These are phyloP conservation scores for Scelioninae gen. 1 DNA, from an alignment of 2,888 invertebrate species.

Conservation along the genomic window DNA sequence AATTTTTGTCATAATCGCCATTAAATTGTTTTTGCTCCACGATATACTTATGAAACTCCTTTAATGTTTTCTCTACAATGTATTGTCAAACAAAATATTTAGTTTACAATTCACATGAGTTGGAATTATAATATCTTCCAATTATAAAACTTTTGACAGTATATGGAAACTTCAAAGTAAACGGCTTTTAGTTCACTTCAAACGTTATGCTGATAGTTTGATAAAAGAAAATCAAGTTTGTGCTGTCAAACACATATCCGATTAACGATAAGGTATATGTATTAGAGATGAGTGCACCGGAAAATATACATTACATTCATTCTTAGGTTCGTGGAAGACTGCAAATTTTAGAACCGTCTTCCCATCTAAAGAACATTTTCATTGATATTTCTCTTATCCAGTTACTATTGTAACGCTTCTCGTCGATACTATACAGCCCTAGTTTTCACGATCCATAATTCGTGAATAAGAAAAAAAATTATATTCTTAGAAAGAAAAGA, in stretches of 20 bases:
- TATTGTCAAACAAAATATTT: no score
- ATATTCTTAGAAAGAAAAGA: no score
- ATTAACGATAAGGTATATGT: slow-evolving; percentile 56
- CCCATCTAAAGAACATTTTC: slow-evolving; percentile 32
- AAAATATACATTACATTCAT: slow-evolving; percentile 43
- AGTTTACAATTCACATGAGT: no score
- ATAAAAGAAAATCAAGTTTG: slow-evolving; percentile 39
- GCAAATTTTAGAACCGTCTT: slow-evolving; percentile 14
- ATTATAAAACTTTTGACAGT: no score
- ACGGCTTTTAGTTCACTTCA: slow-evolving; percentile 18
- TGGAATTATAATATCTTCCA: no score
- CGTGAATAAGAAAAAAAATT: slow-evolving; percentile 52
- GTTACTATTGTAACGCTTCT: slow-evolving; percentile 45
- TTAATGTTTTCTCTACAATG: no score
- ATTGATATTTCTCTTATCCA: slow-evolving; percentile 58
- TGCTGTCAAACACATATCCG: slow-evolving; percentile 51
- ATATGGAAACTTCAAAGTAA: no score
- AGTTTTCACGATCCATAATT: slow-evolving; percentile 28
- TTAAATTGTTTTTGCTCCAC: no score
- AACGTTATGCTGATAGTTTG: slow-evolving; percentile 32
- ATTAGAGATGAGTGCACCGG: slow-evolving; percentile 36
- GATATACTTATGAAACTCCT: no score
- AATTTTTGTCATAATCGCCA: no score
- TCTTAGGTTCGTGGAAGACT: slow-evolving; percentile 33
- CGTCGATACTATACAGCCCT: slow-evolving; percentile 50